Evolutionary conservation across 2,888 invertebrate genomes (phyloP).

Genomic region (Cheiracanthium punctorium): DNA sequence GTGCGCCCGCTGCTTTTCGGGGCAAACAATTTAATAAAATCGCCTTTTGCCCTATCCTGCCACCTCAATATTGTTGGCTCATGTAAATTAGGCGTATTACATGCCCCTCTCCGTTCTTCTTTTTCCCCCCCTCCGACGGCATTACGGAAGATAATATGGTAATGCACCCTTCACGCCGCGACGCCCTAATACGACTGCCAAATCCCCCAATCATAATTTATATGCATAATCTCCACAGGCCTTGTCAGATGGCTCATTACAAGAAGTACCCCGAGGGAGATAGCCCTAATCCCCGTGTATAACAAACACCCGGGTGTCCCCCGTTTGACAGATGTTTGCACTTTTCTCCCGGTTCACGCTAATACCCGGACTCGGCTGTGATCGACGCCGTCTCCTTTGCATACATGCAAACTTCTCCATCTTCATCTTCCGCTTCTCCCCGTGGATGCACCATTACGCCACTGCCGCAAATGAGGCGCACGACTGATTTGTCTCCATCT

Average conservation of each 20-base stretch:
- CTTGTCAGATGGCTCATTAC: constrained; percentile 70
- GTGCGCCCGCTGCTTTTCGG: constrained; percentile 51
- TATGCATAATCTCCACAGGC: constrained; percentile 69
- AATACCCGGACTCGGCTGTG: constrained; percentile 67
- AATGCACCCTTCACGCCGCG: constrained; percentile 68
- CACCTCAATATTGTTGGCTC: constrained; percentile 71
- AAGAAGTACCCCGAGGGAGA: constrained; percentile 67
- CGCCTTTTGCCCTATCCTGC: constrained; percentile 70
- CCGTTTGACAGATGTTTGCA: constrained; percentile 69
- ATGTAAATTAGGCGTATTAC: constrained; percentile 70
- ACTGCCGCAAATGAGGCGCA: constrained; percentile 14
- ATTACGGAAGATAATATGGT: constrained; percentile 71
- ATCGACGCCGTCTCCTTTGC: constrained; percentile 67
- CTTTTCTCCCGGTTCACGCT: constrained; percentile 64
- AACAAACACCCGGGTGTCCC: constrained; percentile 65
- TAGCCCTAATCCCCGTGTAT: constrained; percentile 69
- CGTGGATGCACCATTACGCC: constrained; percentile 51
- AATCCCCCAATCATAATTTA: constrained; percentile 71
- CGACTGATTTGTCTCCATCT: constrained; percentile 13
- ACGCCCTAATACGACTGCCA: constrained; percentile 68
- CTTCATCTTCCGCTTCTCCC: constrained; percentile 52
- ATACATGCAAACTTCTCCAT: constrained; percentile 57
- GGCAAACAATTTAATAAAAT: constrained; percentile 71
- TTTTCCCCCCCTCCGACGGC: constrained; percentile 23
- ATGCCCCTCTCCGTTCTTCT: constrained; percentile 40